A percentile compares a stretch with the other conserved stretches of the same genome.
phyloP scores from a whole-genome alignment of 2,797 vertebrate species.

The Bovichtus variegatus region DNA sequence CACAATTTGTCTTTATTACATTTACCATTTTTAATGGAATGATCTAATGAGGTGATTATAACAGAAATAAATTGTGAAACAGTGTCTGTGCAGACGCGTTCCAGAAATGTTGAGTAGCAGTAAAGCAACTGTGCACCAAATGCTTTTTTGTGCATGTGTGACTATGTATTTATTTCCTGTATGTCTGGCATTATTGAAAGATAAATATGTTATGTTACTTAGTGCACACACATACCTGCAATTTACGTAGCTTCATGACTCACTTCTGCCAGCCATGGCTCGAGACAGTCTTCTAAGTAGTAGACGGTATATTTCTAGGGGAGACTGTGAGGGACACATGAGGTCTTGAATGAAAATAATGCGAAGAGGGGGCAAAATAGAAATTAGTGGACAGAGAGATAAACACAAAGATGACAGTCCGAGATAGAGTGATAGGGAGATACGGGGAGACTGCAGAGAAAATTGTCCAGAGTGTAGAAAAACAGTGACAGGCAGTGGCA shows the following conservation, averaged over 20 bases:
- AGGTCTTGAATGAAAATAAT: slow-evolving; percentile 36
- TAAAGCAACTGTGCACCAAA: background rate
- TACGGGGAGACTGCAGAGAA: slow-evolving; percentile 61
- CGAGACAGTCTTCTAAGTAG: slow-evolving; percentile 9
- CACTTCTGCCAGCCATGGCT: slow-evolving; percentile 1
- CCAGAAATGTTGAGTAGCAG: slow-evolving; percentile 4
- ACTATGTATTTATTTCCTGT: slow-evolving; percentile 18
- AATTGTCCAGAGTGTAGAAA: slow-evolving; percentile 71
- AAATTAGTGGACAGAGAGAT: slow-evolving; percentile 64
- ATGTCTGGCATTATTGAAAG: background rate
- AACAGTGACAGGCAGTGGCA: slow-evolving; percentile 72
- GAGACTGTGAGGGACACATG: slow-evolving; percentile 1
- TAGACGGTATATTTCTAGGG: slow-evolving; percentile 17
- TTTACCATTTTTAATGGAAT: slow-evolving; percentile 36
- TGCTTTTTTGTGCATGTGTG: background rate
- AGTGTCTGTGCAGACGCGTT: background rate
- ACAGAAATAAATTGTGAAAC: background rate
- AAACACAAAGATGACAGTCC: slow-evolving; percentile 64
- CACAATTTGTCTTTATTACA: slow-evolving; percentile 9
- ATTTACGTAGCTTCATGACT: background rate
- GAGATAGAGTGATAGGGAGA: slow-evolving; percentile 63
- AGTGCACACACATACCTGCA: background rate
- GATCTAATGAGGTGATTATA: slow-evolving; percentile 23
- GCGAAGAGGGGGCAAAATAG: slow-evolving; percentile 33
- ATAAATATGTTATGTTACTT: background rate